Evolutionary conservation across 2,888 invertebrate genomes (phyloP), one percentile per base, ranked within the genome.

Genomic region (Geophilus truncorum): DNA sequence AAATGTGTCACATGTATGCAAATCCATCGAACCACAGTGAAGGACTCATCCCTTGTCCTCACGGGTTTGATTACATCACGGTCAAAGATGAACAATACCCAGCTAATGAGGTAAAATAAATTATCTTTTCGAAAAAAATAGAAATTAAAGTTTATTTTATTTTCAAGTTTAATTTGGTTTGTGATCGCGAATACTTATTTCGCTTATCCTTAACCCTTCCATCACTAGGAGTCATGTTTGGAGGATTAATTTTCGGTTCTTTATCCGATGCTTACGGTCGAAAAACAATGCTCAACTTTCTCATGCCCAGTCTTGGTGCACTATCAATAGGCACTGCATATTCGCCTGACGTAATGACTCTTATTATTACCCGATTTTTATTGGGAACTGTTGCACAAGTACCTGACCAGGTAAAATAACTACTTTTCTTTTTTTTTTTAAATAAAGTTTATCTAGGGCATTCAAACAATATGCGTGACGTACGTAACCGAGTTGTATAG

Each of bases 1-100:
- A 77, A 5, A 77, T 6, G 10, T 77, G 77, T 18, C 21, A 28
- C 12, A 77, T 77, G 34, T 77, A 77, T 77, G 3, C 36, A 21
- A 77, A 77, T 77, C 77, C 77, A 34, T 77, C 36, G 12, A 77
- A 77, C 34, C 32, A 30, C 21, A 77, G 34, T 36, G 34, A 77
- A 77, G 77, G 77, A 12, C 9, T 77, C 32, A 77, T 36, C 1
- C 9, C 32, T 0, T 77, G 77, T 34, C 32, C 36, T 15, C 9
- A 77, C 21, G 77, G 77, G 6, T 77, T 18, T 18, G 77, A 77
- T 15, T 77, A 34, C 32, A 23, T 18, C 10, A 77, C 77, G 18
- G 18, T 77, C n/a, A 36, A 32, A 30, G 32, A 15, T 2, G 77
- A 77, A 77, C 18, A 18, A 10, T 77, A 77, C 23, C 77, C 77